phyloP scores from a whole-genome alignment of 2,888 invertebrate genomes.

The Synanthedon formicaeformis region DNA sequence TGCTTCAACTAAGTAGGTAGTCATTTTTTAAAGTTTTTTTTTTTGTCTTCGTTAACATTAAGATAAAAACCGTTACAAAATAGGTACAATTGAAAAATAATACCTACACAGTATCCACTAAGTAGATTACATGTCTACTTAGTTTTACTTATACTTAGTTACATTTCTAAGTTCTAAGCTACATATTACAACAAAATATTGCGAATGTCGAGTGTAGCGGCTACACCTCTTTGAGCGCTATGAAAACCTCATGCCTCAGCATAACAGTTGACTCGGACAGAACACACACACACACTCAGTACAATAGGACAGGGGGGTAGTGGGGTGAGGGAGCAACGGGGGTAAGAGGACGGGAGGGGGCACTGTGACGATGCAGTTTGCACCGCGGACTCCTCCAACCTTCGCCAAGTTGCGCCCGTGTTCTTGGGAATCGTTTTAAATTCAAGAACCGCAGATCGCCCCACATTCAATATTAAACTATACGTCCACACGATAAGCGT shows the following conservation, averaged over 20 bases:
- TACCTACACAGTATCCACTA: too few relatives aligned
- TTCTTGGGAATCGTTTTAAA: slow-evolving; percentile 71
- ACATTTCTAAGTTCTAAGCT: slow-evolving; percentile 7
- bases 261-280: slow-evolving; percentile 59
- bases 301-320: slow-evolving; percentile 45
- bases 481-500: slow-evolving; percentile 29
- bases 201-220: slow-evolving; percentile 38
- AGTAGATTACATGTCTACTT: too few relatives aligned
- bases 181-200: slow-evolving; percentile 38
- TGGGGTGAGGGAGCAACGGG: slow-evolving; percentile 11
- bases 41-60: not conserved
- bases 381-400: slow-evolving; percentile 68
- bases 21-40: slow-evolving; percentile 9
- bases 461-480: slow-evolving; percentile 36
- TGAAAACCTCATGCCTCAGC: slow-evolving; percentile 56
- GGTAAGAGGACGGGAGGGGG: slow-evolving; percentile 29
- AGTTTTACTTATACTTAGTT: too few relatives aligned
- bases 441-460: slow-evolving; percentile 63
- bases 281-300: slow-evolving; percentile 31
- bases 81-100: too few relatives aligned
- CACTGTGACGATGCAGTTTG: slow-evolving; percentile 66
- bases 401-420: slow-evolving; percentile 68
- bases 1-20: slow-evolving; percentile 39
- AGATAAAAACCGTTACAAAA: too few relatives aligned
- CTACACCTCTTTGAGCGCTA: slow-evolving; percentile 37